Conservation (phyloP, 1,140 invertebrate genomes). For the Psix sp. region DNA sequence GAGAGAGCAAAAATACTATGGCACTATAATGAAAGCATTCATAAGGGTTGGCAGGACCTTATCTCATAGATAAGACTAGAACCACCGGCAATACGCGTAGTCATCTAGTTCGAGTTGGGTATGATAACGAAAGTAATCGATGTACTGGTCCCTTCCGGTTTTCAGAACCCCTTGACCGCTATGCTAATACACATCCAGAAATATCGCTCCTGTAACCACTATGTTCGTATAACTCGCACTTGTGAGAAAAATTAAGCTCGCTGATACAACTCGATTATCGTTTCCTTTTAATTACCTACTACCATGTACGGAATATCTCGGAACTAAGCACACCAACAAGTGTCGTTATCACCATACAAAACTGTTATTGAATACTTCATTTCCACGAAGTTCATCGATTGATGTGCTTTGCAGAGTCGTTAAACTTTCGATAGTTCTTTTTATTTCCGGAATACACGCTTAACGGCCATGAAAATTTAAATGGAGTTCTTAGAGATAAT, state of each 20-base stretch:
- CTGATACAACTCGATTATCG: slow-evolving; percentile 45
- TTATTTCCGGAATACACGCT: slow-evolving; percentile 4
- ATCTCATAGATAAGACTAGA: slow-evolving; percentile 68
- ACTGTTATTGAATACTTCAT: slow-evolving; percentile 39
- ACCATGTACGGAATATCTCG: slow-evolving; percentile 36
- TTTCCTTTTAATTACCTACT: slow-evolving; percentile 47
- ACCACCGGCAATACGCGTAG: slow-evolving; percentile 51
- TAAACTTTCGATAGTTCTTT: slow-evolving; percentile 24
- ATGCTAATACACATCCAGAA: slow-evolving; percentile 37
- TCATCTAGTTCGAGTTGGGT: slow-evolving; percentile 60
- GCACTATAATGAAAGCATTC: slow-evolving; percentile 71
- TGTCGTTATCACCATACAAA: slow-evolving; percentile 39
- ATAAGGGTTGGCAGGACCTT: slow-evolving; percentile 73
- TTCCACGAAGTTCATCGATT: slow-evolving; percentile 24
- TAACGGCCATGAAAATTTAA: too few relatives aligned
- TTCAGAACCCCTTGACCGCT: slow-evolving; percentile 48
- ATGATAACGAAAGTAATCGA: slow-evolving; percentile 62
- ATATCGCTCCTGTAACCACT: slow-evolving; percentile 55
- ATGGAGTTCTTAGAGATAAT: too few relatives aligned
- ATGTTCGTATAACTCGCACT: slow-evolving; percentile 21
- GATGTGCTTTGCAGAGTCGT: slow-evolving; percentile 9
- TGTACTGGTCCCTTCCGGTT: slow-evolving; percentile 64
- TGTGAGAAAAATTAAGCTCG: slow-evolving; percentile 34
- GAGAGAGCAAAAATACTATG: slow-evolving; percentile 43
- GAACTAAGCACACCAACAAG: slow-evolving; percentile 38